These are phyloP conservation scores for Phania funesta DNA, from an alignment of 2,888 invertebrate genomes.

Conservation along the genomic window DNA sequence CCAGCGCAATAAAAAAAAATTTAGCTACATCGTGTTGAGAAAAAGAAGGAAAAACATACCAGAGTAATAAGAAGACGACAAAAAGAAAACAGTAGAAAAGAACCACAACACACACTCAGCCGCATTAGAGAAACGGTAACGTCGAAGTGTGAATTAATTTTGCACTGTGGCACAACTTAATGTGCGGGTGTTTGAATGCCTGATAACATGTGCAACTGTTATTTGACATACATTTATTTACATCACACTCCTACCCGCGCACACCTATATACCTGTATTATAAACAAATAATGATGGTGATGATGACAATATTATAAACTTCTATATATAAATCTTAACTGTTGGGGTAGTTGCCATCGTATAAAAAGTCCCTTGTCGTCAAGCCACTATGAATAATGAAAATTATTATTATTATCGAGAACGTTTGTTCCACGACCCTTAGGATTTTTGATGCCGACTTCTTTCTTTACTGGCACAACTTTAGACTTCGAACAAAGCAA, in stretches of 20 bases:
- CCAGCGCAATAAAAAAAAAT: neutral
- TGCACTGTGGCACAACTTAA: constrained; percentile 33
- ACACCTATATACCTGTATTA: neutral
- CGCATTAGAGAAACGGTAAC: constrained; percentile 41
- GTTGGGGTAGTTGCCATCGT: no score
- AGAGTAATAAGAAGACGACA: neutral
- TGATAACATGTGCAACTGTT: neutral
- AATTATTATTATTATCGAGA: no score
- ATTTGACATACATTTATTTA: neutral
- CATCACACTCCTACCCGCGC: neutral
- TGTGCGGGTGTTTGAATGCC: neutral
- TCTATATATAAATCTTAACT: neutral
- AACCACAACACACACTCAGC: constrained; percentile 46
- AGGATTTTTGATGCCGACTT: no score
- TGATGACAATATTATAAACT: neutral
- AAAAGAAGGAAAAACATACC: neutral
- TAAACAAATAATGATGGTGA: neutral
- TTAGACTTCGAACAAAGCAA: no score
- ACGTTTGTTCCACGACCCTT: no score
- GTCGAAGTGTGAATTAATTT: constrained; percentile 60
- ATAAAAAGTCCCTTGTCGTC: no score
- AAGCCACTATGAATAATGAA: no score
- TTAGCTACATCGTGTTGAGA: neutral
- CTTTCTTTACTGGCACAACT: no score
- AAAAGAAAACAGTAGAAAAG: constrained; percentile 21